Base-by-base conservation (phyloP, 2,113 vertebrate species). In the Micromys minutus region DNA sequence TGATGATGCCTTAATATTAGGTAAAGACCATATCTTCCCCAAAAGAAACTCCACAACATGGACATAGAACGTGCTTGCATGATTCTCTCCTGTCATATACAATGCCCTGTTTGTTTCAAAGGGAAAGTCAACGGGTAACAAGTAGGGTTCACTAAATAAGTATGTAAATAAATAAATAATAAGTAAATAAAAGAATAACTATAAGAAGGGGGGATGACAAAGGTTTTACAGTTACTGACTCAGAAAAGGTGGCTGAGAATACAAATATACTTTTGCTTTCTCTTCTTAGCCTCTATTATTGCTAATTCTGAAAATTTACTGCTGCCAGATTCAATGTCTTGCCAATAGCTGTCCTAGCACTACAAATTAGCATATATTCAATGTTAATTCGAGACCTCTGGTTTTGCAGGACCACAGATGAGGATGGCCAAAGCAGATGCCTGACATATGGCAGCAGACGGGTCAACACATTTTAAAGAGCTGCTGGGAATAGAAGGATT, bases 341-440 rank as follows among this genome's bases (percentile, higher is more conserved):
- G 45, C 52, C 91, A 96, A 91, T 94, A 93, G 24, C 67, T 88
- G 65, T 59, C 21, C 77, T 92, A 55, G 47, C 52, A 90, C 36
- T 45, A 71, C 45, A 96, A 93, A 92, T 87, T 91, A 94, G 84
- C 89, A 96, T 93, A 94, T 87, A 93, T 47, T n/a, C 96, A 90
- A 84, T 22, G 57, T 81, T 89, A 97, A 96, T 97, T 95, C 50
- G 95, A 76, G 3, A 93, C 39, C 95, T 97, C 75, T 85, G 81
- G 77, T 71, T 96, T 1, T 21, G n/a, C 97, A 97, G 10, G 24
- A 92, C 9, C 74, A 97, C n/a, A 95, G 91, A 97, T 92, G 71
- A 94, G 57, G 69, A 12, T 96, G 45, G 96, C 87, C 92, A 98
- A 97, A 96, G 75, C 96, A 97, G 92, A 97, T 96, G 90, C 77